Conservation (phyloP, 2,888 invertebrate genomes). For the Campoplex capitator region DNA sequence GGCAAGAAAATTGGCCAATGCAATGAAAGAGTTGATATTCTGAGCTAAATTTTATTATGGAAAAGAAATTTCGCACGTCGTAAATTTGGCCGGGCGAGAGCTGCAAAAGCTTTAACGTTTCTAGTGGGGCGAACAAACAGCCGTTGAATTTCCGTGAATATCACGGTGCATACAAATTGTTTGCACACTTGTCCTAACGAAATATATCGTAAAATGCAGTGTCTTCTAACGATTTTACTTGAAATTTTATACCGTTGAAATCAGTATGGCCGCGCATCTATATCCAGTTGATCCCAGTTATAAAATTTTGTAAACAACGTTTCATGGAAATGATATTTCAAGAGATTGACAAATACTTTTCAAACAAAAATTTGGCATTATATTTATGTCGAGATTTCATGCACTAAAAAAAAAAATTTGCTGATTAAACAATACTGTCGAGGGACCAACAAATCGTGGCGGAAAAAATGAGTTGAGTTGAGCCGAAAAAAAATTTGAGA, state of each 20-base stretch:
- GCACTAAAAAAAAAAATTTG: too few relatives aligned
- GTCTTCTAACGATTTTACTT: background rate
- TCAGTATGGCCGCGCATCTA: background rate
- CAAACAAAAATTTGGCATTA: too few relatives aligned
- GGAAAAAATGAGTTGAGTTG: too few relatives aligned
- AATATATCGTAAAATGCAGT: conserved; percentile 12
- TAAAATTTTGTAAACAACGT: too few relatives aligned
- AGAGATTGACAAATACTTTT: too few relatives aligned
- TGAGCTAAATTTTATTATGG: conserved; percentile 56
- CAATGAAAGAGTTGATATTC: conserved; percentile 15
- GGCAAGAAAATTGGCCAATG: conserved; percentile 17
- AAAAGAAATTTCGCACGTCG: conserved; percentile 70
- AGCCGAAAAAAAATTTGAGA: too few relatives aligned
- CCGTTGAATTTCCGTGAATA: conserved; percentile 57
- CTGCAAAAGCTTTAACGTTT: conserved; percentile 50
- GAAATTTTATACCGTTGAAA: conserved; percentile 7
- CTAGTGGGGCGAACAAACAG: conserved; percentile 65
- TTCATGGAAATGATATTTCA: too few relatives aligned
- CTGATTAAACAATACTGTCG: too few relatives aligned
- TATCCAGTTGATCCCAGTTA: too few relatives aligned
- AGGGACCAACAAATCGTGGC: too few relatives aligned
- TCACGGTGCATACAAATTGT: conserved; percentile 63
- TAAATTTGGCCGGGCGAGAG: conserved; percentile 58
- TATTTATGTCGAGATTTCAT: too few relatives aligned
- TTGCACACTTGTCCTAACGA: conserved; percentile 55